Percentiles rank a stretch among this genome's conserved stretches.
These are phyloP conservation scores for Melinopterus prodromus DNA, from an alignment of 2,888 invertebrate genomes.

Conservation along the genomic window DNA sequence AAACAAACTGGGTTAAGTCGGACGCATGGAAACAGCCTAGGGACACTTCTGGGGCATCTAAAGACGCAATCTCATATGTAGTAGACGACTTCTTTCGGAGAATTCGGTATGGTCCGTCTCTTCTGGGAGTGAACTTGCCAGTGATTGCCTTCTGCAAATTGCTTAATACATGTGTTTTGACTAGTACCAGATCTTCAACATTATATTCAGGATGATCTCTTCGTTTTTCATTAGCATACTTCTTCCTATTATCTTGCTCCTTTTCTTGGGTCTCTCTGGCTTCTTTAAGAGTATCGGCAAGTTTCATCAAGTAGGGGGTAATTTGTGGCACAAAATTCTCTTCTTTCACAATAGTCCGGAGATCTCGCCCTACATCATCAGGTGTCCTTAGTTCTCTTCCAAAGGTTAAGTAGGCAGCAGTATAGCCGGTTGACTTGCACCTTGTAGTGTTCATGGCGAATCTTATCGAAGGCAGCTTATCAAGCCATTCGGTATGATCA, in stretches of 20 bases:
- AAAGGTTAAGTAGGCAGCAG: slow-evolving; percentile 53
- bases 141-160: neutral
- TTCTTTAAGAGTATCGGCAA: neutral
- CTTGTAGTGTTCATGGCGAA: slow-evolving; percentile 55
- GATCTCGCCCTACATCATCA: slow-evolving; percentile 49
- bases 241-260: neutral
- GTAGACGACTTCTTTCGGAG: neutral
- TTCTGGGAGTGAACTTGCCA: slow-evolving; percentile 9
- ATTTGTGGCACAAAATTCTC: slow-evolving; percentile 50
- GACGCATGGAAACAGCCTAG: neutral
- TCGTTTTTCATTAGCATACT: neutral
- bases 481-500: slow-evolving; percentile 49
- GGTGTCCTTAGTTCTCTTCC: slow-evolving; percentile 53
- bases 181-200: neutral
- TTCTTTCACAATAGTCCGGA: slow-evolving; percentile 43
- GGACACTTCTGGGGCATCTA: too few relatives aligned
- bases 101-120: slow-evolving; percentile 22
- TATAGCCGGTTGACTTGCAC: slow-evolving; percentile 48
- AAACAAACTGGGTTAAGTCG: slow-evolving; percentile 7
- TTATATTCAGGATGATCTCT: neutral
- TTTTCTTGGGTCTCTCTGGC: slow-evolving; percentile 7
- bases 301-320: slow-evolving; percentile 18
- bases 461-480: slow-evolving; percentile 50
- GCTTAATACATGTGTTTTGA: slow-evolving; percentile 7
- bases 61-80: slow-evolving; percentile 5